Base-by-base conservation (phyloP, 2,888 invertebrate genomes). In the Pachliopta kotzebuea region DNA sequence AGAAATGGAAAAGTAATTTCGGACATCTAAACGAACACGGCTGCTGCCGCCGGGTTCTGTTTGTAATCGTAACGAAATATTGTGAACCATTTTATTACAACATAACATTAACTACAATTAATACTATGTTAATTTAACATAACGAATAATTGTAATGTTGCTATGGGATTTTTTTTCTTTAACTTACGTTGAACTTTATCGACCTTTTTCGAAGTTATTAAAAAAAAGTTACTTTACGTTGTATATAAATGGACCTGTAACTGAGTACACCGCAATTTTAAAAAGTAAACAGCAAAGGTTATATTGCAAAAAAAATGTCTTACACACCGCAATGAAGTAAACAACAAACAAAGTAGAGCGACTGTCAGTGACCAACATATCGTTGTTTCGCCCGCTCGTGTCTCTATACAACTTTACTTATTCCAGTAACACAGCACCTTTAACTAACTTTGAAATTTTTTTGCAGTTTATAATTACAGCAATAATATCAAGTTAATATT, bases 1-100 rank as follows among this genome's bases (percentile, higher is more conserved):
- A 62, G 31, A 56, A 62, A 62, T 50, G 45, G 50, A 62, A 56
- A 62, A 56, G 56, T 29, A 37, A 62, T 56, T 56, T 31, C 56
- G 45, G n/a, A 49, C 42, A 24, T 49, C 45, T 58, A 45, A 49
- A 26, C 57, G 45, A 52, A 52, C 50, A 21, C 50, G 50, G 9
- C 21, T 11, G 3, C 21, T 14, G 50, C 21, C 21, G 50, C 50
- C n/a, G 14, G 21, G 14, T 52, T 21, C 21, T 9, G 20, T 52
- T 52, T 52, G 45, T 45, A 45, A 45, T 45, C n/a, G 45, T 45
- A 45, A 45, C 7, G 45, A 45, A 45, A 45, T 45, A 45, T 45
- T 18, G 45, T 7, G n/a, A 45, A 45, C 2, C 0, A 45, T 6
- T 45, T 45, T 18, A 9, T 45, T 45, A 45, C 3, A 45, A 42